A percentile compares a stretch with the other conserved stretches of the same genome.
Conservation (phyloP, 2,113 vertebrate genomes). For the Procapra przewalskii region DNA sequence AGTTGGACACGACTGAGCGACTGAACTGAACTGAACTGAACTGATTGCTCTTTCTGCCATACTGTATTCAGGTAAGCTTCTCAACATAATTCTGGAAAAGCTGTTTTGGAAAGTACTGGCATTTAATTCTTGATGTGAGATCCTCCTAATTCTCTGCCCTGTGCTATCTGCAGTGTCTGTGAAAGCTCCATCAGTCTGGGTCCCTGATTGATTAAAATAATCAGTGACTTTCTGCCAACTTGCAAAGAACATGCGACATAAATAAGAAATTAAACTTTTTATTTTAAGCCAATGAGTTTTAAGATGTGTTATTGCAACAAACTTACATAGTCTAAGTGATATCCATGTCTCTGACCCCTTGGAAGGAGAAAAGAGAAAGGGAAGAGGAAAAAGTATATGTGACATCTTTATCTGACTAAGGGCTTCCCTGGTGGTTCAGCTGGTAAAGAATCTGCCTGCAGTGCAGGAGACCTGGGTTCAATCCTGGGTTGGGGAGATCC, state of each 20-base stretch:
- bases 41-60: background rate
- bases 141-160: background rate
- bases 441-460: background rate
- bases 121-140: background rate
- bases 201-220: background rate
- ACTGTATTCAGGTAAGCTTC: background rate
- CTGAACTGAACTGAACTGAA: no score
- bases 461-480: background rate
- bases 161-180: background rate
- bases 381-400: background rate
- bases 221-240: background rate
- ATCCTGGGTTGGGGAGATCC: background rate
- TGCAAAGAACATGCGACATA: background rate
- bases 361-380: background rate
- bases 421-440: background rate
- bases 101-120: background rate
- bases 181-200: background rate
- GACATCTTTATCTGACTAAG: background rate
- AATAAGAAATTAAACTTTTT: background rate
- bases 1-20: accelerated
- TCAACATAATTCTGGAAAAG: background rate
- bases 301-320: background rate
- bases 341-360: background rate
- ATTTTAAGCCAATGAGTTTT: background rate
- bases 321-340: background rate